phyloP scores from a whole-genome alignment of 1,140 invertebrate genomes.

The Marisa cornuarietis region DNA sequence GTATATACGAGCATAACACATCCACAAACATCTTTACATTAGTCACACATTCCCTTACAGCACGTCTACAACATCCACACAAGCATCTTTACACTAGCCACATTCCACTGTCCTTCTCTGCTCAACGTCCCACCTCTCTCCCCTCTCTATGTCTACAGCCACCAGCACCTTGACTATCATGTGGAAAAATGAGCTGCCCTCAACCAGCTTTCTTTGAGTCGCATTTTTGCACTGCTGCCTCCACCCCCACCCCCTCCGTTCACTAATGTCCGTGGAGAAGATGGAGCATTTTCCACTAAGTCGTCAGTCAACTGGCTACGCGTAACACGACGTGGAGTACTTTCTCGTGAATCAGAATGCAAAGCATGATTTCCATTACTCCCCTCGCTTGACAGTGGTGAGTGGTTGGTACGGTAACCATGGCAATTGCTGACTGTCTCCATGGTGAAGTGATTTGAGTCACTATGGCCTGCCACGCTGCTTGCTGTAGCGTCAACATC shows the following conservation, averaged over 20 bases:
- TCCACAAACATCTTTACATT: no score
- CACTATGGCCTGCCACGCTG: slow-evolving; percentile 5
- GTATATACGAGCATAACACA: no score
- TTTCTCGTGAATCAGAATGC: slow-evolving; percentile 27
- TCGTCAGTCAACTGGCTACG: slow-evolving; percentile 38
- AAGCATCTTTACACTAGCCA: no score
- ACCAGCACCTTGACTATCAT: not conserved
- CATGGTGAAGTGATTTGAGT: slow-evolving; percentile 18
- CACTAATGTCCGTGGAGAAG: not conserved
- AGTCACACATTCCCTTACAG: no score
- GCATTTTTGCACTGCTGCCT: slow-evolving; percentile 1
- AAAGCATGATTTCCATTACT: slow-evolving; percentile 3
- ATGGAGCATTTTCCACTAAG: slow-evolving; percentile 7
- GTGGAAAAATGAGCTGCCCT: slow-evolving; percentile 19
- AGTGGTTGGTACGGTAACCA: slow-evolving; percentile 34
- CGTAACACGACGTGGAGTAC: slow-evolving; percentile 44
- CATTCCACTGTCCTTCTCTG: no score
- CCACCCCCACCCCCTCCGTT: not conserved
- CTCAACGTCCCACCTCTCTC: no score
- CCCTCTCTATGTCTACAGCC: no score
- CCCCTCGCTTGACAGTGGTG: slow-evolving; percentile 36
- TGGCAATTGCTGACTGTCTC: slow-evolving; percentile 22
- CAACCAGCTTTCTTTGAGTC: slow-evolving; percentile 21
- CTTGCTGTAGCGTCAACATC: not conserved
- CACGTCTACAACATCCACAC: no score